Evolutionary conservation across 2,888 invertebrate species (phyloP), one percentile per base, ranked within the genome.

Genomic region (Chrysodeixis includens): DNA sequence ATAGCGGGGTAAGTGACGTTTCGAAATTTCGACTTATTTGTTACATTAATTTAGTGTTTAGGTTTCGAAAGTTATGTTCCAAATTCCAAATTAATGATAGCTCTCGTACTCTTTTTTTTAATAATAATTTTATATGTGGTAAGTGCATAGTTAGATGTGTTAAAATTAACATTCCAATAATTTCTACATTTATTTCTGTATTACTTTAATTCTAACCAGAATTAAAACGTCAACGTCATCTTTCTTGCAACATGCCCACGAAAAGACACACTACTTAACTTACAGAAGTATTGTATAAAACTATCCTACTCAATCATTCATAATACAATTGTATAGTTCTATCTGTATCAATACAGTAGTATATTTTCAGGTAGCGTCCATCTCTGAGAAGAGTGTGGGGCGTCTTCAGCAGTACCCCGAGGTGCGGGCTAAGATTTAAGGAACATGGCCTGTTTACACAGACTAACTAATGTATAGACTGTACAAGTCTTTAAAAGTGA

Each of bases 351-450:
- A 49, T 49, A 20, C 46, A 49, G 20, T 49, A 2, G 9, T 20
- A 18, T 49, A 62, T 35, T 56, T 59, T 57, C 12, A 12, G 35
- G 26, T 12, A 22, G 14, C 81, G 10, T 22, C 70, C 14, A 61
- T 80, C 49, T 75, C 56, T 52, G 0, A 9, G n/a, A 35, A 44
- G 66, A 59, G 56, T 70, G 74, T 49, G 66, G 67, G 82, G 74
- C 82, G 83, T 86, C 90, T 90, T 88, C 78, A 83, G 85, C 78
- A 77, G 78, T 86, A 86, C 85, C 89, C 88, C 63, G 88, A 91
- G 92, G 90, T 91, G 90, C 85, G 88, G 90, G 84, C 85, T 79
- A 90, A 90, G 92, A 89, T 91, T 92, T 90, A 89, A 87, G 90
- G 86, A 87, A 86, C 85, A 85, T 77, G 77, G 75, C 79, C 79